Conservation (phyloP, 1,140 invertebrate genomes). For the Oedothorax gibbosus region DNA sequence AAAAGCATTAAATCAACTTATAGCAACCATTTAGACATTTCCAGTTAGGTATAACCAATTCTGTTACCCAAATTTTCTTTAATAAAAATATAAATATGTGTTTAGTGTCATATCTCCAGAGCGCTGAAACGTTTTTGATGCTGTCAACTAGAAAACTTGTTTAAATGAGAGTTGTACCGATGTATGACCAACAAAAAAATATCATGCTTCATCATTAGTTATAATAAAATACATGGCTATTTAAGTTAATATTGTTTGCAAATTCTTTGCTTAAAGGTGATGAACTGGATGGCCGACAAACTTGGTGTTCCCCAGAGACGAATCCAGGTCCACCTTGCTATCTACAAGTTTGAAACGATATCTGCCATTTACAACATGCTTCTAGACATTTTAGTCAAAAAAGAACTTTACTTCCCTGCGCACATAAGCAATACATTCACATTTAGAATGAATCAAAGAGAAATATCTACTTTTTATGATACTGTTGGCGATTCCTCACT, state of each 20-base stretch:
- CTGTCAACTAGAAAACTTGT: neutral
- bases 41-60: no score
- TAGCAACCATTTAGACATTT: no score
- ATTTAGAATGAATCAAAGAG: neutral
- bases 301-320: neutral
- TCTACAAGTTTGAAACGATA: constrained; percentile 1
- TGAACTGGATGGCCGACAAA: constrained; percentile 32
- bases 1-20: neutral
- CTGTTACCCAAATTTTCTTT: no score
- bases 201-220: neutral
- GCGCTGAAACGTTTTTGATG: neutral
- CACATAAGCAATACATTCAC: constrained; percentile 6
- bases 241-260: neutral
- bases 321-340: neutral
- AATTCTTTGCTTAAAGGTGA: neutral
- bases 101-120: neutral
- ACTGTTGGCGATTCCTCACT: neutral
- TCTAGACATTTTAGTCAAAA: constrained; percentile 23
- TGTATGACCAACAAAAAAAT: neutral
- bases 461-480: neutral
- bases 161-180: neutral
- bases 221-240: neutral
- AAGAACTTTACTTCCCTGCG: constrained; percentile 13
- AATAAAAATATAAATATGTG: no score
- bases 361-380: constrained; percentile 24